Conservation (phyloP, 2,888 invertebrate genomes). For the Volucella zonaria region DNA sequence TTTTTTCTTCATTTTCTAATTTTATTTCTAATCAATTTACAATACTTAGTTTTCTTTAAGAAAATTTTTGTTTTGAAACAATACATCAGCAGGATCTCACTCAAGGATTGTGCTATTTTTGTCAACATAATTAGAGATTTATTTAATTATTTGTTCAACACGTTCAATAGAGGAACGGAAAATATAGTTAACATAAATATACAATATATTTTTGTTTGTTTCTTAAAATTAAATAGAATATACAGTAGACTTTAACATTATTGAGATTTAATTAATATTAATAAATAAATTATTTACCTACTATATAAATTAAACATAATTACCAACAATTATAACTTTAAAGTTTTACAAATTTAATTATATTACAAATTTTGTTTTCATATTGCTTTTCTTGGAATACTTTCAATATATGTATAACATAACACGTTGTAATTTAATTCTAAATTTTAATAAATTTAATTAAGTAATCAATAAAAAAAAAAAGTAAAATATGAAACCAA, state of each 20-base stretch:
- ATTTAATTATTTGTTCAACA: constrained; percentile 25
- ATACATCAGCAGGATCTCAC: constrained; percentile 65
- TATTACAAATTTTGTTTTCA: constrained; percentile 15
- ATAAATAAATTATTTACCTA: constrained; percentile 27
- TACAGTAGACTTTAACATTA: constrained; percentile 15
- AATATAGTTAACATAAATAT: constrained; percentile 49
- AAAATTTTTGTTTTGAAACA: constrained; percentile 20
- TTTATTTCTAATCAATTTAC: constrained; percentile 1
- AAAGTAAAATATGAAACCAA: background rate
- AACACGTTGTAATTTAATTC: background rate
- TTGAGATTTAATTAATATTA: constrained; percentile 35
- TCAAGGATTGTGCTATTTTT: constrained; percentile 56
- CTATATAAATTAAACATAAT: constrained; percentile 37
- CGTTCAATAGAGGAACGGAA: constrained; percentile 57
- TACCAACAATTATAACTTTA: constrained; percentile 32
- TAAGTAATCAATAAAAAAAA: background rate
- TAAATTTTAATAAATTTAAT: background rate
- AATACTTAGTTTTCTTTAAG: background rate
- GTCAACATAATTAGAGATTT: constrained; percentile 60
- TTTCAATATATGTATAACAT: constrained; percentile 14
- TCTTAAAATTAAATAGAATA: constrained; percentile 34
- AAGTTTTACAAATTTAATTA: constrained; percentile 27
- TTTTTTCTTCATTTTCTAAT: constrained; percentile 25
- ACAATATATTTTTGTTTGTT: constrained; percentile 9
- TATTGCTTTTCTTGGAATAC: constrained; percentile 46